These are phyloP conservation scores for Dryocosmus kuriphilus DNA, from an alignment of 2,888 invertebrate species.

Conservation along the genomic window DNA sequence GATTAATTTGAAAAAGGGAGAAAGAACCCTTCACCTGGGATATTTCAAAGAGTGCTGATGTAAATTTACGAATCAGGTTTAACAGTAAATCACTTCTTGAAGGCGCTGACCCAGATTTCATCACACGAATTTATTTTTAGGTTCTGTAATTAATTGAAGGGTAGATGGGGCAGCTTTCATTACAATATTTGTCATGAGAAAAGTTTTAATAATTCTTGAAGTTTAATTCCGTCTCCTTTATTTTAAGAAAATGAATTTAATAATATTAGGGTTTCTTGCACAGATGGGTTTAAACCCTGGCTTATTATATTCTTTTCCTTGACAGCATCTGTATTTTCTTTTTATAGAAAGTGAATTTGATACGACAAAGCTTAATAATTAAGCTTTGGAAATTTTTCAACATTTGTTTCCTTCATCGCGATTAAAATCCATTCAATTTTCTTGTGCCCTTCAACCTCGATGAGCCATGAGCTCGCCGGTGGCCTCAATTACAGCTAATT, in stretches of 20 bases:
- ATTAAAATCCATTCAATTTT: slow-evolving; percentile 30
- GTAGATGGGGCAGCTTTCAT: neutral
- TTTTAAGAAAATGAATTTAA: no score
- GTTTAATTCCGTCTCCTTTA: neutral
- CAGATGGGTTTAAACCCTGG: no score
- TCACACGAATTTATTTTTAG: neutral
- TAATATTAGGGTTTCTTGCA: neutral
- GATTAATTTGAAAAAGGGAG: slow-evolving; percentile 5
- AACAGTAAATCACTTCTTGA: slow-evolving; percentile 5
- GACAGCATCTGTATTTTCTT: no score
- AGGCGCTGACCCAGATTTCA: slow-evolving; percentile 15
- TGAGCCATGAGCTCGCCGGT: slow-evolving; percentile 1
- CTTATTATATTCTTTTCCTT: no score
- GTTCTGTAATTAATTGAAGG: neutral
- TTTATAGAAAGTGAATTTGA: no score
- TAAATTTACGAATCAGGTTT: slow-evolving; percentile 5
- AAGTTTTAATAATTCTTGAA: neutral
- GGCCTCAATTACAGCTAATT: slow-evolving; percentile 30
- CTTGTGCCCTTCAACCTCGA: neutral
- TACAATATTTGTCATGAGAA: neutral
- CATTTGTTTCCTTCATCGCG: neutral
- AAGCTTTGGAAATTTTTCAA: no score
- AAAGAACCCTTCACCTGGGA: no score
- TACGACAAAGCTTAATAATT: no score
- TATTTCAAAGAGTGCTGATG: slow-evolving; percentile 9